A percentile compares a stretch with the other conserved stretches of the same genome.
These are phyloP conservation scores for Leucania comma DNA, from an alignment of 2,888 invertebrate genomes.

Conservation along the genomic window DNA sequence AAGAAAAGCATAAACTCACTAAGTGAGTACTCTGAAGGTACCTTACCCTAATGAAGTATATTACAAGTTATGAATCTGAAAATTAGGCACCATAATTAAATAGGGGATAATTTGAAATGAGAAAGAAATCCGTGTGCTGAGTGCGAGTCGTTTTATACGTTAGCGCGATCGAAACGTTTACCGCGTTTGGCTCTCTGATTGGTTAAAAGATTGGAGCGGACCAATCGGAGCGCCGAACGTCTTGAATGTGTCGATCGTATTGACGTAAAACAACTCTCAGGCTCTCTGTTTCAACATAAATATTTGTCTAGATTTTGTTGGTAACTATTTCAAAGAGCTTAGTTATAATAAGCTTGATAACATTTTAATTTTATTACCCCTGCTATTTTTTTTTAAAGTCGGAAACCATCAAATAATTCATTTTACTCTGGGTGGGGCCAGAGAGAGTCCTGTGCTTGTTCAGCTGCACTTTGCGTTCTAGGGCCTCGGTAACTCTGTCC, in stretches of 20 bases:
- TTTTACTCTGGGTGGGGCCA: no score
- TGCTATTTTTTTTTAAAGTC: no score
- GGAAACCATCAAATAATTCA: no score
- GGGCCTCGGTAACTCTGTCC: background rate
- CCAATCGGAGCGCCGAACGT: no score
- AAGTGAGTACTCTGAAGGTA: background rate
- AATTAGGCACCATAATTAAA: slow-evolving; percentile 5
- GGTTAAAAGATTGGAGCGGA: no score
- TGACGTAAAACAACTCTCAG: no score
- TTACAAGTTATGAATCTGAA: slow-evolving; percentile 26
- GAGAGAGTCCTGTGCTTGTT: no score
- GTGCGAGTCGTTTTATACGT: no score
- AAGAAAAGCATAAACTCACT: background rate
- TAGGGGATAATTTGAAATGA: background rate
- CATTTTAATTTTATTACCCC: background rate
- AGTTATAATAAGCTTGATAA: background rate
- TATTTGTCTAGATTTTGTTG: background rate
- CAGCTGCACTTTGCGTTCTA: no score
- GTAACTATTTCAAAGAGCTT: background rate
- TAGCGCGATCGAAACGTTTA: no score
- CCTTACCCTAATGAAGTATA: slow-evolving; percentile 6
- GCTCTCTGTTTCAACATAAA: background rate
- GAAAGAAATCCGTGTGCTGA: background rate
- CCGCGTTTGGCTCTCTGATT: no score
- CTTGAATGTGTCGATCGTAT: no score